Conservation (phyloP, 2,888 invertebrate genomes). For the Drosophila lacicola region DNA sequence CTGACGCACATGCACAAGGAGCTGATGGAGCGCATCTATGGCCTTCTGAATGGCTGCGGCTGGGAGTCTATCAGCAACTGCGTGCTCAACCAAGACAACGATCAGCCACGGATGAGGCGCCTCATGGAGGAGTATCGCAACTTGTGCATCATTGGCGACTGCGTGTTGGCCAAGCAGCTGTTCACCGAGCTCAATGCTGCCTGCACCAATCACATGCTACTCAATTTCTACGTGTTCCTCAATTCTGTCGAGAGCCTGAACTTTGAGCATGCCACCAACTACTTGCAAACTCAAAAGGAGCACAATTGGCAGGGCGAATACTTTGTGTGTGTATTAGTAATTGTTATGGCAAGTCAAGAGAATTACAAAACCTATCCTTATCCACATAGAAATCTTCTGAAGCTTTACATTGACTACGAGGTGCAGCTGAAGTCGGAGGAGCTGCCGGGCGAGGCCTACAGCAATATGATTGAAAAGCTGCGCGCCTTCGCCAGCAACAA, state of each 20-base stretch:
- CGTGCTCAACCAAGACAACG: constrained; percentile 11
- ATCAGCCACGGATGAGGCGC: constrained; percentile 18
- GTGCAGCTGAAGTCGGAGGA: constrained; percentile 37
- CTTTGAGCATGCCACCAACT: constrained; percentile 52
- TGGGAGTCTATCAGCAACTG: constrained; percentile 31
- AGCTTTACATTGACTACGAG: constrained; percentile 70
- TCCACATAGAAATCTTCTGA: constrained; percentile 48
- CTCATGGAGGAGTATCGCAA: constrained; percentile 52
- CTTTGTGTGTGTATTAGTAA: constrained; percentile 51
- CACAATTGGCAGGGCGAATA: constrained; percentile 50
- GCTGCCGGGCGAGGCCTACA: constrained; percentile 31
- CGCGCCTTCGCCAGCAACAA: constrained; percentile 31
- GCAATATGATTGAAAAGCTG: constrained; percentile 58
- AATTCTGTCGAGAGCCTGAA: constrained; percentile 67
- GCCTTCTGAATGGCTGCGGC: constrained; percentile 35
- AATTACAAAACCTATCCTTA: neutral
- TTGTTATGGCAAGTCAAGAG: rapidly evolving
- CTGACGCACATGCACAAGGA: constrained; percentile 67
- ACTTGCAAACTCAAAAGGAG: constrained; percentile 35
- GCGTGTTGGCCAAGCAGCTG: constrained; percentile 51
- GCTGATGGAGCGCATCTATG: constrained; percentile 54
- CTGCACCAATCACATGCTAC: constrained; percentile 33
- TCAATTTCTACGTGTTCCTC: constrained; percentile 65
- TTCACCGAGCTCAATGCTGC: constrained; percentile 36
- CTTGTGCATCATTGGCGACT: constrained; percentile 45